phyloP scores from a whole-genome alignment of 2,113 vertebrate species.

The Pollimyrus isidori region DNA sequence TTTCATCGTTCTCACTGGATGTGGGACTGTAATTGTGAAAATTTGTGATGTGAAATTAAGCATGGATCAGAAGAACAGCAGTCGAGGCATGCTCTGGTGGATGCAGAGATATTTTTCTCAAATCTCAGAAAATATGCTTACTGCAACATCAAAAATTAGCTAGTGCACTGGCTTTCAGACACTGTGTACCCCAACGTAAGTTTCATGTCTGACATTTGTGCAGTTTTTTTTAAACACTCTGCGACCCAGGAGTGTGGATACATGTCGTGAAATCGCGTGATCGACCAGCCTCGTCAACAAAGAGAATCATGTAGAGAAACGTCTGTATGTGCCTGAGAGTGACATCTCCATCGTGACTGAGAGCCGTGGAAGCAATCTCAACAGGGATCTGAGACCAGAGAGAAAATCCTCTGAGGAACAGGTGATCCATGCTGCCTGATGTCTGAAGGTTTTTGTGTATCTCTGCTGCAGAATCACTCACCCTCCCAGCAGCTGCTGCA shows the following conservation, averaged over 20 bases:
- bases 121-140: neutral
- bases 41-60: neutral
- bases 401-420: neutral
- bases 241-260: neutral
- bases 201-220: neutral
- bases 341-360: neutral
- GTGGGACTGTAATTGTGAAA: neutral
- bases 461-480: neutral
- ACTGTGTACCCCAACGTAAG: neutral
- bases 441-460: neutral
- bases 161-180: neutral
- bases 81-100: neutral
- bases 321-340: neutral
- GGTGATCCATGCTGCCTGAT: neutral
- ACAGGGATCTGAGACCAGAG: neutral
- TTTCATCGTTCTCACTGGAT: neutral
- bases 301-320: neutral
- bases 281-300: neutral
- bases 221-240: neutral
- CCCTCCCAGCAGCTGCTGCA: neutral
- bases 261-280: neutral
- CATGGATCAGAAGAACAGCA: neutral
- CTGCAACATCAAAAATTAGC: neutral
- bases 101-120: neutral
- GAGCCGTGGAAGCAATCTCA: neutral